phyloP scores from a whole-genome alignment of 2,113 vertebrate genomes.

The Nymphicus hollandicus region DNA sequence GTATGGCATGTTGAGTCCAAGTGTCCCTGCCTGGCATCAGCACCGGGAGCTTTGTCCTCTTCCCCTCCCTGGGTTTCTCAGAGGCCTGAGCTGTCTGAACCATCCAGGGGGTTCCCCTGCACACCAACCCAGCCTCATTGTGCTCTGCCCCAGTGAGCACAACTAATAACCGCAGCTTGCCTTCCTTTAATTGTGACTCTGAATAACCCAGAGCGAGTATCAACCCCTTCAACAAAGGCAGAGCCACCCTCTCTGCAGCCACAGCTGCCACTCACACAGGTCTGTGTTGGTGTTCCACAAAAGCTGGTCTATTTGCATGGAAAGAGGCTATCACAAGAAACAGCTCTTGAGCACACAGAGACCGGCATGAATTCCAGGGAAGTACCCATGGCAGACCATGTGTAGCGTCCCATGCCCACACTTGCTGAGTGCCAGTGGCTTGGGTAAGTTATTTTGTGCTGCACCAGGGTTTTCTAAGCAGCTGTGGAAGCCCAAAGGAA shows the following conservation, averaged over 20 bases:
- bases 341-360: not conserved
- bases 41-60: not conserved
- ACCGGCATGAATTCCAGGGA: not conserved
- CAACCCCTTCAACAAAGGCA: slow-evolving; percentile 19
- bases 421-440: not conserved
- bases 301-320: not conserved
- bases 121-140: not conserved
- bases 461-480: not conserved
- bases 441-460: not conserved
- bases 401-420: rapidly evolving
- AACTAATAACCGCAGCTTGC: slow-evolving; percentile 21
- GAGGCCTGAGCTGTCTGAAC: not conserved
- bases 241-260: not conserved
- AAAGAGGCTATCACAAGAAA: not conserved
- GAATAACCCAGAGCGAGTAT: not conserved
- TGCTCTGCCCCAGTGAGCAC: slow-evolving; percentile 51
- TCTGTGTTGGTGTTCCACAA: not conserved
- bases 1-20: not conserved
- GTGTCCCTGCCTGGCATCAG: slow-evolving; percentile 11
- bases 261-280: slow-evolving; percentile 7
- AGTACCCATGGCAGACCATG: not conserved
- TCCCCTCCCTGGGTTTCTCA: not conserved
- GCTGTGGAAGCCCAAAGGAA: not conserved
- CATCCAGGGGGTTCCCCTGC: not conserved
- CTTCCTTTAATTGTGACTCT: slow-evolving; percentile 33